A percentile compares a stretch with the other conserved stretches of the same genome.
Evolutionary conservation across 2,797 vertebrate species (phyloP).

Genomic region (Peromyscus attwateri): DNA sequence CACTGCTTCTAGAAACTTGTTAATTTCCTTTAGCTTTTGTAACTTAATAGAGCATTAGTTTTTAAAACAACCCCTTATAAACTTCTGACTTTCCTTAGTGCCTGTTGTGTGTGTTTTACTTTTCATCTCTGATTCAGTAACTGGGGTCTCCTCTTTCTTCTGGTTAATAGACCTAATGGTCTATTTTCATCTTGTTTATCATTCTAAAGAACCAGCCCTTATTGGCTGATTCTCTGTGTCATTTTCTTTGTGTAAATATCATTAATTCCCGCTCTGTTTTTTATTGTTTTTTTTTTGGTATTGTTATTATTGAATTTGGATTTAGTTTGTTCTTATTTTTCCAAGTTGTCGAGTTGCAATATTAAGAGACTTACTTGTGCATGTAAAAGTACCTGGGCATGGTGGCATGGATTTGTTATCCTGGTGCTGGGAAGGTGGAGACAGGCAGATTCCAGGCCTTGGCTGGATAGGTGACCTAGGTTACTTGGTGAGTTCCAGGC

Average conservation of each 20-base stretch:
- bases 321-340: neutral
- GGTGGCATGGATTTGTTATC: too few species aligned
- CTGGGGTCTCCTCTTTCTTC: neutral
- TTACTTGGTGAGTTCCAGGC: neutral
- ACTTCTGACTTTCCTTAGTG: neutral
- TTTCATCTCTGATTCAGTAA: neutral
- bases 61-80: neutral
- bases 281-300: neutral
- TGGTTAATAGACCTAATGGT: neutral
- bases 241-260: neutral
- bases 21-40: neutral
- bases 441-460: neutral
- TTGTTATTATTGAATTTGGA: neutral
- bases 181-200: neutral
- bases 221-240: neutral
- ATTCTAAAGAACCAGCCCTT: neutral
- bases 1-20: neutral
- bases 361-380: neutral
- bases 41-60: neutral
- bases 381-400: neutral
- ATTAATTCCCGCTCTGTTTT: neutral
- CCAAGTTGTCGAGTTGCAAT: neutral
- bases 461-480: too few species aligned
- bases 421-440: neutral
- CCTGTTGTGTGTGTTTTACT: too few species aligned